Evolutionary conservation across 1,140 invertebrate genomes (phyloP), one percentile per base, ranked within the genome.

Genomic region (Wiebesia pumilae): DNA sequence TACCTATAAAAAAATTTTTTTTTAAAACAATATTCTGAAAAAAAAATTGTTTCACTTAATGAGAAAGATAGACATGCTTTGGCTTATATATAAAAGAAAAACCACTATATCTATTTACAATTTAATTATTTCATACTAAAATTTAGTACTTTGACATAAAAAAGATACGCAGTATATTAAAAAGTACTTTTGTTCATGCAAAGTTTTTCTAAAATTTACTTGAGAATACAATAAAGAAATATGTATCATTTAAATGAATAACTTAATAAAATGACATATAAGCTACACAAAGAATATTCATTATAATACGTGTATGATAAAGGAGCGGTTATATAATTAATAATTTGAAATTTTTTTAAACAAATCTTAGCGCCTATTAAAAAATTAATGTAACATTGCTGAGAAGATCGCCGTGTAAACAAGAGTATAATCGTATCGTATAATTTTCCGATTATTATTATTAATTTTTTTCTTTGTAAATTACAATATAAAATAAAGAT

Each of bases 51-150:
- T 90, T 91, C 90, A 87, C 88, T 83, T 89, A 83, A 91, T 92
- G 91, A 92, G 90, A 91, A 92, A 91, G 91, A 92, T 92, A 92
- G 90, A 91, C 89, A 90, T 92, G 84, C 88, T 85, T 85, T 85
- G 16, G 40, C 58, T 79, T 79, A 69, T 71, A 54, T 65, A 54
- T 78, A 47, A 65, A 58, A 75, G 2, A 75, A 84, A n/a, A 83
- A 73, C 16, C 33, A 85, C 43, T 85, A 80, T 62, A 30, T 85
- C 62, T 33, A 71, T 80, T 85, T 85, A 58, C 40, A n/a, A 78
- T 78, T 35, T 65, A 54, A 85, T 69, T 65, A 30, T 14, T 69
- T 33, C 58, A 75, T 80, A 85, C 38, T 43, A 43, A 40, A 83
- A 54, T 75, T 83, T 83, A 58, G 51, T 75, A 71, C 67, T 47